Evolutionary conservation across 2,888 invertebrate genomes (phyloP), one percentile per base, ranked within the genome.

Genomic region (Phortica okadai): DNA sequence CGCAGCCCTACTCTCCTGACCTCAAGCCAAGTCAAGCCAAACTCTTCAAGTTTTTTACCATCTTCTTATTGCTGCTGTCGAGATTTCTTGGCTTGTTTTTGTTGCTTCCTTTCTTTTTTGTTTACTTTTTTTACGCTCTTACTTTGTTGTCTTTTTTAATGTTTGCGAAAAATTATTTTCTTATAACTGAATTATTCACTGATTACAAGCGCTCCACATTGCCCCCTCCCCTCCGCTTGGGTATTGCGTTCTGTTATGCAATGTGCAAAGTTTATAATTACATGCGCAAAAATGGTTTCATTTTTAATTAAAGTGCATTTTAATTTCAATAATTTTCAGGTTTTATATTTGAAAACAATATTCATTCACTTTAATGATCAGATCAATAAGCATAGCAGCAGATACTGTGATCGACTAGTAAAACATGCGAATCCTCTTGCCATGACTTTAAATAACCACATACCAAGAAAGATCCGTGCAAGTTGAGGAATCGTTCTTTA

Each of bases 121-220:
- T 56, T 64, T 42, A 58, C 25, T 45, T 50, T 50, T 14, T 14
- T 3, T 45, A 45, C 45, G 7, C 45, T 8, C 45, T 45, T 42
- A 16, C 42, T 70, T 67, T 56, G 66, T 56, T 66, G 64, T 44
- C 66, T 81, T 83, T 80, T 84, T 83, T 82, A 86, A 84, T 84
- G 82, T 84, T 84, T 87, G 82, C 80, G 82, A 82, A 87, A 89
- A 85, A 88, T 88, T 83, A 87, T 83, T 85, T 88, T 88, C 88
- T 88, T 90, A 83, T 85, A 90, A 90, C 88, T 86, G 82, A 88
- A 89, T 90, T 89, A 89, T 90, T 88, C 83, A 86, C 86, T 85
- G 86, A 88, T 89, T 88, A 87, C 82, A 80, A 78, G 80, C 77
- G 77, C 59, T 75, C 33, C 58, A 33, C 33, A 4, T 33, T 33